Evolutionary conservation across 2,113 vertebrate genomes (phyloP).

Genomic region (Coturnix japonica): DNA sequence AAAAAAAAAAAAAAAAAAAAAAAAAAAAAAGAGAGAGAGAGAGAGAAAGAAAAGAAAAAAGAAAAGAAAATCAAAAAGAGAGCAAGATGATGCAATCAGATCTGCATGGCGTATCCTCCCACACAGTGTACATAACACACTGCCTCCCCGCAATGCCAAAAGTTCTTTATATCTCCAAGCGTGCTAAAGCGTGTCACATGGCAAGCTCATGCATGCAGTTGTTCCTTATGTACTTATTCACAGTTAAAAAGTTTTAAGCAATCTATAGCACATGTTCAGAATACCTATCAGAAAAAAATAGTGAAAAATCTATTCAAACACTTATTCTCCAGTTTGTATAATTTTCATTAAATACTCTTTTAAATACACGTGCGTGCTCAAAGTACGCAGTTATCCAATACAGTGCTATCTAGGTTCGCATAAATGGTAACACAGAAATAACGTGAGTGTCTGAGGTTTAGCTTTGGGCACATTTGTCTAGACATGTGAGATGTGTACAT

Average conservation of each 20-base stretch:
- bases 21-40: background rate
- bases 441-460: background rate
- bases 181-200: constrained; percentile 24
- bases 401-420: background rate
- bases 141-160: constrained; percentile 17
- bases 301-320: background rate
- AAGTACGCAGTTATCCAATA: background rate
- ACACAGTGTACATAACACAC: constrained; percentile 28
- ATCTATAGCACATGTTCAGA: background rate
- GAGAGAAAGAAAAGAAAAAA: background rate
- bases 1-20: background rate
- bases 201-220: constrained; percentile 55
- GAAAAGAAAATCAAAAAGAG: background rate
- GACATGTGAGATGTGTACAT: background rate
- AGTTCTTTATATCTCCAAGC: constrained; percentile 15
- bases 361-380: background rate
- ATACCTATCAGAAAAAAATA: background rate
- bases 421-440: background rate
- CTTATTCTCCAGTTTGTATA: background rate
- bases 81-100: constrained; percentile 62
- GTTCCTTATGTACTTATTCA: background rate
- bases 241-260: background rate
- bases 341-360: background rate
- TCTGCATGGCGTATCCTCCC: constrained; percentile 65
- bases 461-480: background rate